Base-by-base conservation (phyloP, 37 sponge, comb jelly and placozoan species). In the Aphrocallistes beatrix region DNA sequence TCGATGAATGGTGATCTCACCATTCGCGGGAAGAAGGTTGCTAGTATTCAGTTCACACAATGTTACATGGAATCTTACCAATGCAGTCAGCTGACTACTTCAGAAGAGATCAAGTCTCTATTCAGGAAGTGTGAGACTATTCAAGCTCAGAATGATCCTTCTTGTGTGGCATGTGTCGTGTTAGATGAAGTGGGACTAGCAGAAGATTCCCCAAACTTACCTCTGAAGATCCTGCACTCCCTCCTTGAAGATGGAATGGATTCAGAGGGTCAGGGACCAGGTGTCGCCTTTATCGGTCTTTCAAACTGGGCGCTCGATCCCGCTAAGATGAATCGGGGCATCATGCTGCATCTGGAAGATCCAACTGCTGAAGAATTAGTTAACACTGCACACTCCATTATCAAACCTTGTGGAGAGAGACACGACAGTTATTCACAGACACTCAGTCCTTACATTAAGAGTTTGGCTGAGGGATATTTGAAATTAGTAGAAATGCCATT, bases 281-380 rank as follows among this genome's bases (percentile, higher is more conserved):
- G 38, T 23, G 85, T 84, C 1, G 85, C 85, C 13, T 84, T 84
- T 81, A 49, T 84, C 38, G 89, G 89, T 36, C 38, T 88, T 10
- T 88, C 89, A 1, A 88, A 88, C 75, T 88, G 89, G 89, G 85
- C 89, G 1, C 81, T 88, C 1, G 89, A 88, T 38, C 89, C 89
- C 17, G 89, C 89, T 23, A 88, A 88, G 28, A 88, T 88, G 89
- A 88, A 88, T 48, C 51, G 89, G 19, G 89, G 89, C 19, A 86
- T 86, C 30, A 42, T 86, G 86, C 28, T 60, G 3, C 75, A 60
- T 3, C n/a, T 60, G n/a, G 75, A 60, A 60, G 75, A 60, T 13
- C 75, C 75, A 6, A 25, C 75, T 60, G n/a, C 8, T 13, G 34
- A 60, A 13, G 75, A 60, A 13, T 30, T 60, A 30, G 75, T 60